These are phyloP conservation scores for Chiridota heheva DNA, from an alignment of 35 echinoderm and acorn worm genomes.

Conservation along the genomic window DNA sequence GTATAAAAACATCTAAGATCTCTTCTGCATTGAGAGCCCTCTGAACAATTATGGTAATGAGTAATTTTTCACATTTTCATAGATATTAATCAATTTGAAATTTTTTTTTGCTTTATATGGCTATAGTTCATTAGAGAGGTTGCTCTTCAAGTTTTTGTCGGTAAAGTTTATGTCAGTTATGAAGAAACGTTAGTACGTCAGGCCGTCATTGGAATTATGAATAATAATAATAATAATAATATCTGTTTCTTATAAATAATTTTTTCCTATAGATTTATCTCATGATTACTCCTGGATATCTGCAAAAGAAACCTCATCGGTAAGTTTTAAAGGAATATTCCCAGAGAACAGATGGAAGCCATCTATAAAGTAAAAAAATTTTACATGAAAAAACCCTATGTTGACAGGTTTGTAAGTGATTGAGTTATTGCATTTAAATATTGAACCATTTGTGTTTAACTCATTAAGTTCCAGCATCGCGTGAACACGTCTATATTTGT, in stretches of 20 bases:
- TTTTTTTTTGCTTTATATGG: background rate
- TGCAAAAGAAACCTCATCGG: conserved; percentile 5
- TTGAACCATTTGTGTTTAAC: no score
- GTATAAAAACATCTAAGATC: no score
- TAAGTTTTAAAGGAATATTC: conserved; percentile 2
- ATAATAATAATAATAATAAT: background rate
- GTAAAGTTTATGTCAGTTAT: background rate
- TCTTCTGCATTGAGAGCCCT: no score
- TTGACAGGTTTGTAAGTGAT: no score
- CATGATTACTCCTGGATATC: conserved; percentile 1
- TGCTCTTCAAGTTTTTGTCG: conserved; percentile 1
- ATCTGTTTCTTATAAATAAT: background rate
- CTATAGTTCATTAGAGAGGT: background rate
- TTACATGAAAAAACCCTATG: no score
- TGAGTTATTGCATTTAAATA: no score
- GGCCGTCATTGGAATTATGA: background rate
- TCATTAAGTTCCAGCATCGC: no score
- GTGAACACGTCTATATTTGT: no score
- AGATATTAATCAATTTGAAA: no score
- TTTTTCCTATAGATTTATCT: background rate
- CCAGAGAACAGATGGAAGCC: background rate
- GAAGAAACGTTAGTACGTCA: background rate
- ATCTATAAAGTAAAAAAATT: background rate
- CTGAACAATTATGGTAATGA: no score
- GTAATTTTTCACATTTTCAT: no score